A percentile compares a stretch with the other conserved stretches of the same genome.
phyloP scores from a whole-genome alignment of 1,140 invertebrate species.

The Psix sp. region DNA sequence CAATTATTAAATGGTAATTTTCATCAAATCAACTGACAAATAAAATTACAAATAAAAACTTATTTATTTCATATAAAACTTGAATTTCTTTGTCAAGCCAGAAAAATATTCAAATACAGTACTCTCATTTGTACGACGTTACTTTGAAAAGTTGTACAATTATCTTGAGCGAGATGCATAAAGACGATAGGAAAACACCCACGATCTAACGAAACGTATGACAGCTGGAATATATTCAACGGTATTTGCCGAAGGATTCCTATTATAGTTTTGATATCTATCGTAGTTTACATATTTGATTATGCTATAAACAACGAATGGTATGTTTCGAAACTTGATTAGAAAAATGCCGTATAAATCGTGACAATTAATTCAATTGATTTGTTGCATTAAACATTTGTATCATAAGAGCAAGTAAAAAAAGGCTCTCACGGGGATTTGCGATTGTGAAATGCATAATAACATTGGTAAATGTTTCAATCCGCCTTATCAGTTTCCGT shows the following conservation, averaged over 20 bases:
- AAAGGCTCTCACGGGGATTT: neutral
- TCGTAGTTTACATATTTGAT: slow-evolving; percentile 21
- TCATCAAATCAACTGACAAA: too few relatives aligned
- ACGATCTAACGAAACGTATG: slow-evolving; percentile 4
- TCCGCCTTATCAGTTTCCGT: slow-evolving; percentile 8
- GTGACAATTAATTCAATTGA: slow-evolving; percentile 4
- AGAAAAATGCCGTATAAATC: slow-evolving; percentile 1
- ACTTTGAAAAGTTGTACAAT: slow-evolving; percentile 7
- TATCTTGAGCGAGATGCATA: slow-evolving; percentile 16
- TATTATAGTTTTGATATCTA: slow-evolving; percentile 13
- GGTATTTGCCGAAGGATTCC: slow-evolving; percentile 1
- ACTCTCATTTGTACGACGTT: slow-evolving; percentile 10
- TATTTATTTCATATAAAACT: neutral
- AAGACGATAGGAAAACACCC: slow-evolving; percentile 7
- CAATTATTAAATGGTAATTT: slow-evolving; percentile 20
- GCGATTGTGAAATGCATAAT: neutral
- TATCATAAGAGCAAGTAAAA: too few relatives aligned
- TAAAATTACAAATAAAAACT: too few relatives aligned
- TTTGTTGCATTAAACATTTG: slow-evolving; percentile 11
- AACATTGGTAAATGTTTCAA: neutral
- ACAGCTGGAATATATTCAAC: neutral
- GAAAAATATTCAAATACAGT: slow-evolving; percentile 3
- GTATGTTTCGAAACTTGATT: neutral
- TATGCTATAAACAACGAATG: slow-evolving; percentile 6
- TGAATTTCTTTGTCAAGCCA: neutral